Percentiles rank a stretch among this genome's conserved stretches.
Conservation (phyloP, 2,113 vertebrate genomes). For the Elephas maximus region DNA sequence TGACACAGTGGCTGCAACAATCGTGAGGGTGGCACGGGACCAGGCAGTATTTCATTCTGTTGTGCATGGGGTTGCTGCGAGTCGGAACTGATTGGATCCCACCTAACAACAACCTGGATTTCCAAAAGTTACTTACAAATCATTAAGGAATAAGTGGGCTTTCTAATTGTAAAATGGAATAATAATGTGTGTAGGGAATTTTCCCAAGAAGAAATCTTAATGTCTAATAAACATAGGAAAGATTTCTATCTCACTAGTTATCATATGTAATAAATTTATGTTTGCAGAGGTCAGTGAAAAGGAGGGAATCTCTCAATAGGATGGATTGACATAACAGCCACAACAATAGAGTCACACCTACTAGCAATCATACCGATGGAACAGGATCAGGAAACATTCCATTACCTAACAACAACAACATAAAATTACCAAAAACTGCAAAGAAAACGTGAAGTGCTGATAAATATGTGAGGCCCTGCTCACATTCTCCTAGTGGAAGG, state of each 20-base stretch:
- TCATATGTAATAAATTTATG: slow-evolving; percentile 6
- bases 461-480: neutral
- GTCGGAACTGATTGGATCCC: too few species aligned
- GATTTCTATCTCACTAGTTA: neutral
- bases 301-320: neutral
- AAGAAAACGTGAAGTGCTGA: neutral
- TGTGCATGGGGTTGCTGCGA: too few species aligned
- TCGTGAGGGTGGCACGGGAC: too few species aligned
- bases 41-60: too few species aligned
- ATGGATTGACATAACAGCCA: neutral
- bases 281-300: neutral
- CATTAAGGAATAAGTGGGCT: neutral
- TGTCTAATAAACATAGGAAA: neutral
- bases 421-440: neutral
- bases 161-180: slow-evolving; percentile 14
- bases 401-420: neutral
- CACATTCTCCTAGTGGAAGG: neutral
- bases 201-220: neutral
- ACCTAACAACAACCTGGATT: neutral
- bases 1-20: too few species aligned
- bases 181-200: neutral
- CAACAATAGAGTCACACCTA: neutral
- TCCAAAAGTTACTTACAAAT: neutral
- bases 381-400: neutral
- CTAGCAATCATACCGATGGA: neutral